Base-by-base conservation (phyloP, 1,140 invertebrate species). In the Harpegnathos saltator region DNA sequence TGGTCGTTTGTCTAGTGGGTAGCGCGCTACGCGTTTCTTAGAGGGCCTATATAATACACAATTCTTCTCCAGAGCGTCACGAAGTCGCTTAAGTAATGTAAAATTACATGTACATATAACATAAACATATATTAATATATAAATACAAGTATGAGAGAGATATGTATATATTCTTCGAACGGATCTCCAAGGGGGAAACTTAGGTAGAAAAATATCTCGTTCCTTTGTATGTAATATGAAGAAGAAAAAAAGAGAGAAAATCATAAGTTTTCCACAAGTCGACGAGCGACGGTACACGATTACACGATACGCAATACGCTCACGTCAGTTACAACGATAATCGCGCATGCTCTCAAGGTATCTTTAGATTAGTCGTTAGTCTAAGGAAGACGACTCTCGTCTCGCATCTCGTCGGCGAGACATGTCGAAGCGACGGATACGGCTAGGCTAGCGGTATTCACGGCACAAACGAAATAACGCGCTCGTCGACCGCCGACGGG, bases 391-490 rank as follows among this genome's bases (percentile, higher is more conserved):
- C 29, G 77, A n/a, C 17, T 56, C 19, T 17, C 58, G 12, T 44
- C 48, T 59, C 33, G 9, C 44, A 19, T 56, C 29, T 17, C 63
- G 17, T 61, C 29, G n/a, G 44, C 24, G 50, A 29, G 19, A 68
- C 22, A 65, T 15, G 15, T 22, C 17, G 24, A 61, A n/a, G 7
- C 17, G 48, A 65, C 48, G 24, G 1, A 19, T 65, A 62, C 11
- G 62, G n/a, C n/a, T 71, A 26, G 0, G 61, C 1, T 56, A 26
- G 3, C 17, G 58, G 80, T 85, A 15, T 85, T 80, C 74, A 85
- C 50, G 56, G 61, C 29, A 78, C 24, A 52, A 82, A 66, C 56
- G 38, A 44, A n/a, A 59, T 62, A 74, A 75, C 63, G 24, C 33
- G 38, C 22, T 11, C 22, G n/a, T 77, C 19, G 54, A 15, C 66